Evolutionary conservation across 2,797 vertebrate species (phyloP).

Genomic region (Bradypodion ventrale): DNA sequence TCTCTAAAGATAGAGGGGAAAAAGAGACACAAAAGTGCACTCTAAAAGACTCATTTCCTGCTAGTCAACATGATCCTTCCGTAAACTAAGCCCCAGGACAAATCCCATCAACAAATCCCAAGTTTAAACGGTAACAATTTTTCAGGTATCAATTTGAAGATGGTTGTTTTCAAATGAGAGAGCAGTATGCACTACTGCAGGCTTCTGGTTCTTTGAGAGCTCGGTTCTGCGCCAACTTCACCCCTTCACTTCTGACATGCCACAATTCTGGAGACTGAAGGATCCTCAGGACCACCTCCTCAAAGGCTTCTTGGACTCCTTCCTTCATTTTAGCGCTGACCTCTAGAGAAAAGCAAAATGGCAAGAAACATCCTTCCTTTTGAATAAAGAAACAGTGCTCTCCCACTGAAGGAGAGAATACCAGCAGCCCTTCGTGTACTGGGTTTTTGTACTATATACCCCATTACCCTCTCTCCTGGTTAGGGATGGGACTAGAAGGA

Average conservation of each 20-base stretch:
- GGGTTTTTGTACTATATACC: not conserved
- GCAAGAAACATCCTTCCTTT: not conserved
- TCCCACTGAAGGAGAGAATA: no score
- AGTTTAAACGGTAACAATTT: no score
- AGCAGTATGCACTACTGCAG: constrained; percentile 23
- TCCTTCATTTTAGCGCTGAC: constrained; percentile 69
- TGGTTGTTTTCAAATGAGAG: constrained; percentile 30
- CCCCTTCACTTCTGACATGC: not conserved
- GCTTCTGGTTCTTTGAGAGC: not conserved
- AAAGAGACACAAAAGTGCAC: no score
- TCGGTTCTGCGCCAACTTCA: constrained; percentile 2
- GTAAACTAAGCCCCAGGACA: no score
- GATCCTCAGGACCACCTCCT: constrained; percentile 63
- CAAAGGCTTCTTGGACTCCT: constrained; percentile 65
- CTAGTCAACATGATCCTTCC: no score
- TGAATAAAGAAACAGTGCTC: no score
- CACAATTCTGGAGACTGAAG: constrained; percentile 66
- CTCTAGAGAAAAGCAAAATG: constrained; percentile 47
- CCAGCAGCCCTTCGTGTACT: not conserved
- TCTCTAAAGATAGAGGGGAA: no score
- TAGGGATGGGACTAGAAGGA: not conserved
- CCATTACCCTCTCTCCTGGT: not conserved
- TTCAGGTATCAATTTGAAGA: no score
- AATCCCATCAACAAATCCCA: no score
- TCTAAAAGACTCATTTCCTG: no score